Evolutionary conservation across 2,888 invertebrate genomes (phyloP).

Genomic region (Agrochola lychnidis): DNA sequence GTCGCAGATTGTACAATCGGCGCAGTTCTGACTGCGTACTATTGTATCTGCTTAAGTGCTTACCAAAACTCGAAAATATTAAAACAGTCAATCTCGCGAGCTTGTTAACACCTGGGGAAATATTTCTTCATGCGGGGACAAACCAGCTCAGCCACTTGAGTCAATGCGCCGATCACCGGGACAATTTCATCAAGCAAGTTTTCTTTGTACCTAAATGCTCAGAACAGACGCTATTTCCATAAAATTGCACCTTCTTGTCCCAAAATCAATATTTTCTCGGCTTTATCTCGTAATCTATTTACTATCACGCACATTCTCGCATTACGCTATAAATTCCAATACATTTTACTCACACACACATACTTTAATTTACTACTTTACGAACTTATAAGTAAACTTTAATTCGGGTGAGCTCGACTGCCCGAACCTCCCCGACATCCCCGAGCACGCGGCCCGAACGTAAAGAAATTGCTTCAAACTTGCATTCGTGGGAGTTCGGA

Average conservation of each 20-base stretch:
- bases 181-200: neutral
- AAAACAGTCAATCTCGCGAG: too few relatives aligned
- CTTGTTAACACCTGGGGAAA: neutral
- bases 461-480: slow-evolving; percentile 13
- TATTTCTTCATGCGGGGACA: neutral
- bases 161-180: neutral
- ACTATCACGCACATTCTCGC: neutral
- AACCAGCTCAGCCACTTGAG: neutral
- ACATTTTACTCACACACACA: neutral
- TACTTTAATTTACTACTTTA: slow-evolving; percentile 19
- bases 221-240: neutral
- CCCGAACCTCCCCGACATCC: slow-evolving; percentile 19
- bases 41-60: neutral
- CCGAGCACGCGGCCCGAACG: slow-evolving; percentile 18
- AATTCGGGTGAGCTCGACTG: slow-evolving; percentile 18
- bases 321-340: slow-evolving; percentile 29
- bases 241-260: neutral
- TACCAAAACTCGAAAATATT: neutral
- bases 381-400: slow-evolving; percentile 31
- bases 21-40: neutral
- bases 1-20: too few relatives aligned
- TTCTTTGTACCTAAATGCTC: neutral
- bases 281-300: slow-evolving; percentile 8
- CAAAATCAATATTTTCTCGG: slow-evolving; percentile 26
- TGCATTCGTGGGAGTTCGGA: slow-evolving; percentile 20